phyloP scores from a whole-genome alignment of 2,888 invertebrate genomes.

The Dysmachus trigonus region DNA sequence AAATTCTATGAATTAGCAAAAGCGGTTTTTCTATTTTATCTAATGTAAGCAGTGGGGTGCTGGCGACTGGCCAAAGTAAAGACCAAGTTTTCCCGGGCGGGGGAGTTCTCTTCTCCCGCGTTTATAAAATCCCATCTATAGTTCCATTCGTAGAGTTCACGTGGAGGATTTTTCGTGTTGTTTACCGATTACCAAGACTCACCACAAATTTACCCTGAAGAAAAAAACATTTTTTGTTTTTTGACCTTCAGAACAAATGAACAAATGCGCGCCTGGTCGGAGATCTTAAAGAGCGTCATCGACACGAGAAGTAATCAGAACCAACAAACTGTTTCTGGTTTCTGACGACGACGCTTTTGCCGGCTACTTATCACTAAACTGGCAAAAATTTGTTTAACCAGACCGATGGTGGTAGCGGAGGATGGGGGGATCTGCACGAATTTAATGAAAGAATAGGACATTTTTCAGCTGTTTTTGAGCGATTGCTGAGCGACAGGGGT shows the following conservation, averaged over 20 bases:
- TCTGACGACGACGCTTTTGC: neutral
- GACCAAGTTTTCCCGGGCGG: neutral
- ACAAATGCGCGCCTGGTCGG: constrained; percentile 15
- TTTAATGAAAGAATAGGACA: neutral
- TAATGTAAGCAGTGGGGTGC: neutral
- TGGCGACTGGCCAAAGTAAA: neutral
- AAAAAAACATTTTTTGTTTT: constrained; percentile 2
- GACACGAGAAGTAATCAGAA: constrained; percentile 15
- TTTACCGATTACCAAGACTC: neutral
- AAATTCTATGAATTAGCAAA: neutral
- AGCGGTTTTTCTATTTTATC: neutral
- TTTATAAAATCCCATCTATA: neutral
- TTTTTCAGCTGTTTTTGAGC: neutral
- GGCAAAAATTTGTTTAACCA: neutral
- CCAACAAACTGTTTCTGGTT: neutral
- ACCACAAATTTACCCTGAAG: constrained; percentile 9
- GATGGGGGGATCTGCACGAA: neutral
- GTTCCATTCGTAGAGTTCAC: neutral
- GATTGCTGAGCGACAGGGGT: neutral
- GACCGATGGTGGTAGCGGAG: neutral
- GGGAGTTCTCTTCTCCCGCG: neutral
- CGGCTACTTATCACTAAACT: constrained; percentile 2
- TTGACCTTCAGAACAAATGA: constrained; percentile 31
- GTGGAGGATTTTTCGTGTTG: constrained; percentile 7
- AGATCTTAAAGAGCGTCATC: neutral